phyloP scores from a whole-genome alignment of 1,140 invertebrate genomes.

The Drosophila prosaltans region DNA sequence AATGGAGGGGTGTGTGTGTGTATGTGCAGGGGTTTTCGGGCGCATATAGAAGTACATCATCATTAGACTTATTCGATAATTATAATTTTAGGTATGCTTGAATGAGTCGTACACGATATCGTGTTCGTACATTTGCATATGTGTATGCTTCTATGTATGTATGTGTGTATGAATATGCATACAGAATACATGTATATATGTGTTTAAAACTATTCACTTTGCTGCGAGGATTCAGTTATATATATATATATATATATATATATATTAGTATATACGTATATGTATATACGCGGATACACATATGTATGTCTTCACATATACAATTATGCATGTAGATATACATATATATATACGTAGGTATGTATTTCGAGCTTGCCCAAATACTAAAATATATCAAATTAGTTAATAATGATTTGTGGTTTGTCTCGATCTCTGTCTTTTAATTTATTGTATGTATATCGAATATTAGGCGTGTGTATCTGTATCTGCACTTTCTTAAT shows the following conservation, averaged over 20 bases:
- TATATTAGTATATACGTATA: constrained; percentile 9
- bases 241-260: constrained; percentile 21
- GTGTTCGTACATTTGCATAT: constrained; percentile 14
- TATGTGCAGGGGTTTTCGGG: constrained; percentile 2
- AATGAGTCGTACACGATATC: constrained; percentile 3
- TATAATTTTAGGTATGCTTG: constrained; percentile 4
- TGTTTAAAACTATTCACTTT: constrained; percentile 31
- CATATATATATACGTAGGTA: constrained; percentile 9
- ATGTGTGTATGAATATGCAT: constrained; percentile 13
- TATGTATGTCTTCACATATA: not conserved
- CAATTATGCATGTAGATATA: constrained; percentile 11
- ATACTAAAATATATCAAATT: constrained; percentile 32
- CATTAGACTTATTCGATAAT: constrained; percentile 13
- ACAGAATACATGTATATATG: constrained; percentile 22
- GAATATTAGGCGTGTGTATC: constrained; percentile 10
- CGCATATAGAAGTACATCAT: constrained; percentile 12
- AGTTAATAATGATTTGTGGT: constrained; percentile 21
- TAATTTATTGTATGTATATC: constrained; percentile 15
- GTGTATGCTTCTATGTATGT: constrained; percentile 16
- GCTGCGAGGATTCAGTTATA: constrained; percentile 37
- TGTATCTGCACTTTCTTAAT: constrained; percentile 22
- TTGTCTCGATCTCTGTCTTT: constrained; percentile 5
- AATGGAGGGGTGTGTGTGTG: not conserved
- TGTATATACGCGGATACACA: constrained; percentile 17
- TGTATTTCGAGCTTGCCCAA: constrained; percentile 13